Evolutionary conservation across 2,888 invertebrate species (phyloP).

Genomic region (Acholoe squamosa): DNA sequence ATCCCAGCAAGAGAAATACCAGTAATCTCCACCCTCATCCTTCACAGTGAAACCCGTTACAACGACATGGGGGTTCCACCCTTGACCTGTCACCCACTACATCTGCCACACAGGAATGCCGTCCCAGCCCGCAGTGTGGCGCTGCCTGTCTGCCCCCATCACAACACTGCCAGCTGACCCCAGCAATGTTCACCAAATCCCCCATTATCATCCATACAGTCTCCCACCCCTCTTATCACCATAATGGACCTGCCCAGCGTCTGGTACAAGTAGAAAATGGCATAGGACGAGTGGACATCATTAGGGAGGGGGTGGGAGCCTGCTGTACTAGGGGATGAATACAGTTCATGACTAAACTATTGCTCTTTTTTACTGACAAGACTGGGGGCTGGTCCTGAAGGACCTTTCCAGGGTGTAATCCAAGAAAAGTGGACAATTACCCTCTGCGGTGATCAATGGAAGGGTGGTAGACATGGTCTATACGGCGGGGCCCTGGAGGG

Average conservation of each 20-base stretch:
- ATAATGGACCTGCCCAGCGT: neutral
- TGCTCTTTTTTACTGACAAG: neutral
- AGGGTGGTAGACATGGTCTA: neutral
- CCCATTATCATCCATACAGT: neutral
- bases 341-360: conserved; percentile 45
- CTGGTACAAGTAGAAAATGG: neutral
- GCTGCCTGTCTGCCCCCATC: neutral
- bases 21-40: neutral
- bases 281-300: neutral
- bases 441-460: neutral
- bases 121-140: neutral
- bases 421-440: conserved; percentile 42
- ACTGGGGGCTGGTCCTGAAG: neutral
- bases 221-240: neutral
- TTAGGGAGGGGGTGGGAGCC: neutral
- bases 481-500: too few relatives aligned
- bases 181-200: conserved; percentile 4
- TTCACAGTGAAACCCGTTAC: neutral
- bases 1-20: too few relatives aligned
- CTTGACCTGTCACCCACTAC: neutral
- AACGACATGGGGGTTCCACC: neutral
- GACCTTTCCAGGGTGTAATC: conserved; percentile 36
- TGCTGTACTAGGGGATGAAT: conserved; percentile 25
- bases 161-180: neutral
- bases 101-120: neutral